Evolutionary conservation across 2,888 invertebrate species (phyloP), one percentile per base, ranked within the genome.

Genomic region (Erannis defoliaria): DNA sequence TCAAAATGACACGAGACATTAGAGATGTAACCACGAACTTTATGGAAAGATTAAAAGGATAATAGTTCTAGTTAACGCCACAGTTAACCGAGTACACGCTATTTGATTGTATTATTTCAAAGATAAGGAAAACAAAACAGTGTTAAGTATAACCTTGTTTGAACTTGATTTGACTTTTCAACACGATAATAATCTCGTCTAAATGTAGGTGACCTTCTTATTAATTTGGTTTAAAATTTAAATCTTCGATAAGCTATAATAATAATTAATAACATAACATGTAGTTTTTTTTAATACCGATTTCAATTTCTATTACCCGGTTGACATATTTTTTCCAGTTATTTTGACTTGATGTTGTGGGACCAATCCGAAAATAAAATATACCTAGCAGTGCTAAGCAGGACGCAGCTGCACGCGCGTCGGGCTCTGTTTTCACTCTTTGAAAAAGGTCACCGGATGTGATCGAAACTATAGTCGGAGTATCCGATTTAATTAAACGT

Each of bases 1-100:
- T 74, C 70, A 64, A 63, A 70, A 68, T 76, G 81, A 82, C 81
- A 79, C 75, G 76, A 81, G 74, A 53, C 80, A 82, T 83, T 76
- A 80, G 70, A 79, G 75, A 82, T 76, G 77, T 78, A 80, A 62
- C 80, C 75, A 80, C 71, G 61, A 74, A 75, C 73, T 77, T 70
- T 66, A 65, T 68, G 35, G 68, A 69, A 67, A 71, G 68, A 76
- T 75, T 74, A 75, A 65, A 60, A 61, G 62, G 61, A 74, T 73
- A 71, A 74, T 75, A 71, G 58, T 56, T 62, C 67, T 68, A 73
- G 70, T 73, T 72, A 70, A 62, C 70, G 35, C 62, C 66, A 62
- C 59, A 63, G 58, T 67, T 59, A 54, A 37, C 50, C 21, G n/a
- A 56, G 49, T 56, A 37, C 54, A 37, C 35, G 60, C 37, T 33